A percentile compares a stretch with the other conserved stretches of the same genome.
These are phyloP conservation scores for Lasiommata megera DNA, from an alignment of 2,888 invertebrate genomes.

Conservation along the genomic window DNA sequence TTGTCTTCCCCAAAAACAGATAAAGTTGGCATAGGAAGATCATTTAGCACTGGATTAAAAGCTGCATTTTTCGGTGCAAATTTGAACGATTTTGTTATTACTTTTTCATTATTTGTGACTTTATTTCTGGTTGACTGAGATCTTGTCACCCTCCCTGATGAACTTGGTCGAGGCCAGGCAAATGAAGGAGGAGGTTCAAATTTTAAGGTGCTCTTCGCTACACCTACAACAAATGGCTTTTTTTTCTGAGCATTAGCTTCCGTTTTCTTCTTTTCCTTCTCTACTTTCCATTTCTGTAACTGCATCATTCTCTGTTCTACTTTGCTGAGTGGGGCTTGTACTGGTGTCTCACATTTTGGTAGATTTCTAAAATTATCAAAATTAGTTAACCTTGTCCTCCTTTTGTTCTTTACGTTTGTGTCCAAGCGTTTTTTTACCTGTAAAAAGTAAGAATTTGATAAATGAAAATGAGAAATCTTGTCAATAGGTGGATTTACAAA, in stretches of 20 bases:
- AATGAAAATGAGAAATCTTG: too few relatives aligned
- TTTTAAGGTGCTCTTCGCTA: constrained; percentile 48
- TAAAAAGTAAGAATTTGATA: constrained; percentile 30
- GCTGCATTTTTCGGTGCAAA: constrained; percentile 79
- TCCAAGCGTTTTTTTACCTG: constrained; percentile 60
- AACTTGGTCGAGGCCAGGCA: constrained; percentile 49
- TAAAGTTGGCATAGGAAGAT: constrained; percentile 37
- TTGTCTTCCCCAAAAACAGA: background rate
- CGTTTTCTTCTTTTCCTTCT: constrained; percentile 62
- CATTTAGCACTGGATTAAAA: constrained; percentile 69
- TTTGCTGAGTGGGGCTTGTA: constrained; percentile 36
- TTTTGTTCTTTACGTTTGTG: constrained; percentile 48
- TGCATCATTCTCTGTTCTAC: constrained; percentile 55
- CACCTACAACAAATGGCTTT: constrained; percentile 64
- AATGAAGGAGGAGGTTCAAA: constrained; percentile 58
- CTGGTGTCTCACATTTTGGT: constrained; percentile 44
- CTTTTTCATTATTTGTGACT: constrained; percentile 11
- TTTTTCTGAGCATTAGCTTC: constrained; percentile 54
- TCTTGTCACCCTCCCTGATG: constrained; percentile 61
- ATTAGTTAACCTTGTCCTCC: constrained; percentile 49
- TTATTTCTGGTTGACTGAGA: constrained; percentile 49
- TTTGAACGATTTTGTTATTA: constrained; percentile 40
- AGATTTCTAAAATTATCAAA: constrained; percentile 61
- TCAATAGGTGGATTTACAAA: too few relatives aligned
- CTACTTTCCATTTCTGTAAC: constrained; percentile 68